Evolutionary conservation across 1,140 invertebrate genomes (phyloP).

Genomic region (Cydia amplana): DNA sequence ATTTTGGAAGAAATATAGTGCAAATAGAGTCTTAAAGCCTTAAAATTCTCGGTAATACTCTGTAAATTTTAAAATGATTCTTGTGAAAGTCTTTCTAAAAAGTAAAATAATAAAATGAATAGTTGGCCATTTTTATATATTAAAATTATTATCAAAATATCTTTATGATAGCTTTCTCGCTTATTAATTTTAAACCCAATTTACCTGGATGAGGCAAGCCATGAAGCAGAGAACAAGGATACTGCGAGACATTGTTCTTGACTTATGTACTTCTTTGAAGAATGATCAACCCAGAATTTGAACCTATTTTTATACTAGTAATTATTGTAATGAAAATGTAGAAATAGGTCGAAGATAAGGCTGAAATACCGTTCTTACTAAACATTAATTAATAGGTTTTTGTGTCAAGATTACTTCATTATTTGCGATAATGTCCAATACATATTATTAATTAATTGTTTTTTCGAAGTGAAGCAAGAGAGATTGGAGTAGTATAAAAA

Average conservation of each 20-base stretch:
- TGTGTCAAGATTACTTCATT: neutral
- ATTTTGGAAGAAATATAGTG: too few relatives aligned
- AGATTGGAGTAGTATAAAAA: neutral
- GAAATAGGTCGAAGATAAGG: neutral
- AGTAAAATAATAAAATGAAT: too few relatives aligned
- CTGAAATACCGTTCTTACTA: neutral
- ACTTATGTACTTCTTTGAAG: neutral
- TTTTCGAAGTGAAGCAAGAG: neutral
- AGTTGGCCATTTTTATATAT: too few relatives aligned
- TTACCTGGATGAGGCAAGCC: conserved; percentile 43
- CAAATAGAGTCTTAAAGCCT: too few relatives aligned
- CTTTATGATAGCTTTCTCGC: too few relatives aligned
- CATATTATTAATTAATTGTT: neutral
- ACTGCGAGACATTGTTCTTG: conserved; percentile 36
- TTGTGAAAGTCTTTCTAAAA: too few relatives aligned
- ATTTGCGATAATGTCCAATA: neutral
- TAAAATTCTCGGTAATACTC: too few relatives aligned
- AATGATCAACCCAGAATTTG: neutral
- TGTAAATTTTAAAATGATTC: too few relatives aligned
- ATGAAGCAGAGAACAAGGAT: conserved; percentile 43
- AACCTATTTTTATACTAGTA: neutral
- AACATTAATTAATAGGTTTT: neutral
- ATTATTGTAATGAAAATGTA: neutral
- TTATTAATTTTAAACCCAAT: neutral
- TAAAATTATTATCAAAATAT: too few relatives aligned